A percentile compares a stretch with the other conserved stretches of the same genome.
Evolutionary conservation across 1,140 invertebrate genomes (phyloP).

Genomic region (Cepaea nemoralis): DNA sequence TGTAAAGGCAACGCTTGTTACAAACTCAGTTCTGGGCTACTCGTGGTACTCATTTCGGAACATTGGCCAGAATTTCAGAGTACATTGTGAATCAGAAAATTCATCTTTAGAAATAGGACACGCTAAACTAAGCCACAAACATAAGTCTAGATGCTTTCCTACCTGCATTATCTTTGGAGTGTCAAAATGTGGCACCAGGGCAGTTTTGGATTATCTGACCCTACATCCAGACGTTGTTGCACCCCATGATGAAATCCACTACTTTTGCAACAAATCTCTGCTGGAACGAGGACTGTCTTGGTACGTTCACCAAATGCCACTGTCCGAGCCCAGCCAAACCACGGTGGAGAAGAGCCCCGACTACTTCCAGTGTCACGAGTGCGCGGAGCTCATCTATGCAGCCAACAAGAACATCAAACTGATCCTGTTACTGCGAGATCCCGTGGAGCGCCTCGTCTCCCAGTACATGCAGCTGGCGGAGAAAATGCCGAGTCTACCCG

Average conservation of each 20-base stretch:
- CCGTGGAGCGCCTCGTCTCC: constrained; percentile 37
- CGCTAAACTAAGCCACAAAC: too few species aligned
- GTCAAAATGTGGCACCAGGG: constrained; percentile 33
- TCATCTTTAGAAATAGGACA: neutral
- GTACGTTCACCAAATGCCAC: constrained; percentile 33
- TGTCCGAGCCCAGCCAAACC: constrained; percentile 7
- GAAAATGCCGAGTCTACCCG: neutral
- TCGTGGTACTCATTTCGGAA: neutral
- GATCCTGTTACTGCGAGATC: constrained; percentile 23
- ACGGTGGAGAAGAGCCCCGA: constrained; percentile 40
- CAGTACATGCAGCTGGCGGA: constrained; percentile 37
- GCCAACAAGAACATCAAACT: constrained; percentile 12
- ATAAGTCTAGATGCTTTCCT: constrained; percentile 12
- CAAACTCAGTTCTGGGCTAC: neutral
- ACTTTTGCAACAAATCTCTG: constrained; percentile 22
- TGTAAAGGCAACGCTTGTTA: neutral
- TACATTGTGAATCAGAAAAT: neutral
- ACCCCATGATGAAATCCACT: constrained; percentile 2
- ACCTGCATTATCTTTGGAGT: constrained; percentile 34
- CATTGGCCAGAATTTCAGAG: neutral
- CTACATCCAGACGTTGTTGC: constrained; percentile 27
- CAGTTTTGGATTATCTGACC: constrained; percentile 23
- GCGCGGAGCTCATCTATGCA: neutral
- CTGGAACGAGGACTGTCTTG: constrained; percentile 5
- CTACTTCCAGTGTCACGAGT: constrained; percentile 12